phyloP scores from a whole-genome alignment of 2,113 vertebrate species.

The Physeter macrocephalus region DNA sequence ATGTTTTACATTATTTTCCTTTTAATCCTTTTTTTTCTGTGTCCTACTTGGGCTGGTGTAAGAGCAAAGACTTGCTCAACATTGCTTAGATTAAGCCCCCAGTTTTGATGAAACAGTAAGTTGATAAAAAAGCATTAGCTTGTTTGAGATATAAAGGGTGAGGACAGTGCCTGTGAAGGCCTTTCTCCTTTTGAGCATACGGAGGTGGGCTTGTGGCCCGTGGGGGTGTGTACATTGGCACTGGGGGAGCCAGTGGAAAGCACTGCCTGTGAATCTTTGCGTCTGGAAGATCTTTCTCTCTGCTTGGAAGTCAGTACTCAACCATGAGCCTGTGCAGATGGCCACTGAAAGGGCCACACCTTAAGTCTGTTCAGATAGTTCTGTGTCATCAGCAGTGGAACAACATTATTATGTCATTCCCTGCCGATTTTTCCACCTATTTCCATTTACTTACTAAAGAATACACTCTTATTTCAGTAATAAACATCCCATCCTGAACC shows the following conservation, averaged over 20 bases:
- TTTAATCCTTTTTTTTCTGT: not conserved
- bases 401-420: not conserved
- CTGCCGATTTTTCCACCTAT: not conserved
- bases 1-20: conserved; percentile 36
- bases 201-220: not conserved
- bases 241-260: not conserved
- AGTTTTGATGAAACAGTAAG: not conserved
- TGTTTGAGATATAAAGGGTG: not conserved
- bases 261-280: not conserved
- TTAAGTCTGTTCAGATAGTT: not conserved
- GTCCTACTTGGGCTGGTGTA: not conserved
- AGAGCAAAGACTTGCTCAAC: not conserved
- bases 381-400: not conserved
- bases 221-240: rapidly evolving
- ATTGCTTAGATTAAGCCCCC: not conserved
- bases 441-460: not conserved
- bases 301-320: not conserved
- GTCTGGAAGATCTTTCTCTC: not conserved
- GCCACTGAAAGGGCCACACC: not conserved
- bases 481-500: not conserved
- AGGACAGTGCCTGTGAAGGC: not conserved
- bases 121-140: not conserved
- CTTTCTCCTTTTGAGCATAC: not conserved
- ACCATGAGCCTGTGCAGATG: no score
- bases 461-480: not conserved